These are phyloP conservation scores for Mesoclemmys tuberculata DNA, from an alignment of 2,113 vertebrate species.

Conservation along the genomic window DNA sequence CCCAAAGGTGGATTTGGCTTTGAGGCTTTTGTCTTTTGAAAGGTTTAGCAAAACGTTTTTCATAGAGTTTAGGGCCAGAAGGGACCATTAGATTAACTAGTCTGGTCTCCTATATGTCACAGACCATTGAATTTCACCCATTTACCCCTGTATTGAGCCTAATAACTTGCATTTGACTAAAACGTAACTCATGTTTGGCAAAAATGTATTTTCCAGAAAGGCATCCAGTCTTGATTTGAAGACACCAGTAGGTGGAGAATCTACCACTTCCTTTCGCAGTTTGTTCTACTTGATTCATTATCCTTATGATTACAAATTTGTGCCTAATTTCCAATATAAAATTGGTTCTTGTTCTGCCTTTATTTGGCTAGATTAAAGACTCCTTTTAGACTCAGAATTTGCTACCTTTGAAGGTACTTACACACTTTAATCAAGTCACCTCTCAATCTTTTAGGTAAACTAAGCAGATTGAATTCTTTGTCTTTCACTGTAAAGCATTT, in stretches of 20 bases:
- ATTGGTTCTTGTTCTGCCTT: background rate
- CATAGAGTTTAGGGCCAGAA: background rate
- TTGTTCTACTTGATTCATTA: constrained; percentile 1
- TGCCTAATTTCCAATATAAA: background rate
- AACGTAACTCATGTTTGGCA: background rate
- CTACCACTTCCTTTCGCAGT: background rate
- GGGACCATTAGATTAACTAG: background rate
- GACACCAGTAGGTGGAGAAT: background rate
- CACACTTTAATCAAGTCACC: background rate
- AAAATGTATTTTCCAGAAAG: background rate
- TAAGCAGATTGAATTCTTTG: background rate
- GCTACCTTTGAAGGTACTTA: background rate
- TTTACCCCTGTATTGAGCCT: background rate
- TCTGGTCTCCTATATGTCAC: background rate
- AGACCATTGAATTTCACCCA: background rate
- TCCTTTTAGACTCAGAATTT: background rate
- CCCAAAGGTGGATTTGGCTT: background rate
- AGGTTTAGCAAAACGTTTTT: constrained; percentile 14
- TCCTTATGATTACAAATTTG: background rate
- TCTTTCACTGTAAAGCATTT: background rate
- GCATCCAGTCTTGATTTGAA: background rate
- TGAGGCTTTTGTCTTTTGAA: background rate
- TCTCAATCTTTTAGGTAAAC: background rate
- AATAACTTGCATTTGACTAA: background rate
- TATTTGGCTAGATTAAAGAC: background rate